Base-by-base conservation (phyloP, 2,113 vertebrate species). In the Chamaea fasciata region DNA sequence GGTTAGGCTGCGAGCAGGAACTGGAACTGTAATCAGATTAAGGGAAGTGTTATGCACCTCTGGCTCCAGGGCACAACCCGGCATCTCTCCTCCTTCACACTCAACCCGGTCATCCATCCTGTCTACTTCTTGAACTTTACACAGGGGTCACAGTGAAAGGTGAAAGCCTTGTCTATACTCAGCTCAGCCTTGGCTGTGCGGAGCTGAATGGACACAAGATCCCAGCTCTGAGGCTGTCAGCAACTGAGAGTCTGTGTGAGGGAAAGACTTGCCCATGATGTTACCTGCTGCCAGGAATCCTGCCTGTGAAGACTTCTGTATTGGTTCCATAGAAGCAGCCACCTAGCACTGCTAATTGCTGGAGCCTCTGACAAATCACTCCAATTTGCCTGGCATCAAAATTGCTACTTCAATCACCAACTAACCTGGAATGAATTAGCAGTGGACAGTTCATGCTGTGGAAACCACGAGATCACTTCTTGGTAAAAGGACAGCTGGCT, bases 231-330 rank as follows among this genome's bases (percentile, higher is more conserved):
- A 56, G 44, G 70, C 65, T 87, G 42, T 30, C 17, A 56, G 8
- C 35, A 22, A 11, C 11, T 2, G 0, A 52, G 47, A 67, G 35
- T 13, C 24, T 31, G 6, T 2, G 22, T 46, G 53, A 73, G 52
- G 33, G 39, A 84, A 82, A 2, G 2, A 69, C 1, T 0, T 56
- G 46, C 50, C 64, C 0, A 0, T 42, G 59, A 47, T 49, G 28
- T 13, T 47, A 60, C 14, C 22, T 31, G 41, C 79, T 76, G 68
- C 49, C 56, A 70, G 47, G 65, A 84, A 68, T 59, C 52, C 57
- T 52, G 16, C 13, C 62, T 74, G 22, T 28, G 37, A 65, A 82
- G 41, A 17, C 47, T 77, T 37, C 76, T 60, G 19, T 15, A 3
- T 6, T 13, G 44, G 19, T 74, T 75, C 81, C 22, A 2, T 4